Evolutionary conservation across 1,140 invertebrate species (phyloP).

Genomic region (Bilobella aurantiaca): DNA sequence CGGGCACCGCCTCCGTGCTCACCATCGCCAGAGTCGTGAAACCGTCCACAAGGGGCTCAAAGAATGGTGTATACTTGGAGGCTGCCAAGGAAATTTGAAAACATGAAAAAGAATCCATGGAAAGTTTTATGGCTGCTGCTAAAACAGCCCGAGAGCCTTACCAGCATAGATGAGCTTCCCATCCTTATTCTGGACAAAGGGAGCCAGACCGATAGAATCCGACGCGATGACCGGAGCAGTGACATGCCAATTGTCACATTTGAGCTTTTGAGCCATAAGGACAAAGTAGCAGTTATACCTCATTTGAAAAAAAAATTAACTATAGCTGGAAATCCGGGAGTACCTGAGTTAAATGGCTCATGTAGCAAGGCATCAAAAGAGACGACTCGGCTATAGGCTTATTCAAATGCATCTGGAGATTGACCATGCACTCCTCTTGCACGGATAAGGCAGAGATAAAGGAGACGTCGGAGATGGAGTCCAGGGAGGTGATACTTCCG

Average conservation of each 20-base stretch:
- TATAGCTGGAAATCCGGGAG: too few relatives aligned
- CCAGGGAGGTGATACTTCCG: slow-evolving; percentile 22
- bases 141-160: too few relatives aligned
- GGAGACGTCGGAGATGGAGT: slow-evolving; percentile 45
- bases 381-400: slow-evolving; percentile 87
- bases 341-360: slow-evolving; percentile 80
- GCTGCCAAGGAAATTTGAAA: too few relatives aligned
- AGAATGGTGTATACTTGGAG: slow-evolving; percentile 52
- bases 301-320: neutral
- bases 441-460: slow-evolving; percentile 86
- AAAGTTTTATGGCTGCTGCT: too few relatives aligned
- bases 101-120: too few relatives aligned
- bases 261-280: too few relatives aligned
- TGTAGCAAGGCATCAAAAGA: slow-evolving; percentile 85
- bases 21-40: slow-evolving; percentile 62
- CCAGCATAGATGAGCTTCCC: slow-evolving; percentile 34
- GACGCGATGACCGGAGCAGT: slow-evolving; percentile 21
- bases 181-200: slow-evolving; percentile 28
- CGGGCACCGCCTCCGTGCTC: slow-evolving; percentile 34
- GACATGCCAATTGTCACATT: slow-evolving; percentile 42
- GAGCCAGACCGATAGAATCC: slow-evolving; percentile 31
- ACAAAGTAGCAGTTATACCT: too few relatives aligned
- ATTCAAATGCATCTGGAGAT: slow-evolving; percentile 89
- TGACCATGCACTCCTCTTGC: slow-evolving; percentile 84
- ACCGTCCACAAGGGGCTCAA: slow-evolving; percentile 54